phyloP scores from a whole-genome alignment of 2,113 vertebrate genomes.

The Ictalurus punctatus region DNA sequence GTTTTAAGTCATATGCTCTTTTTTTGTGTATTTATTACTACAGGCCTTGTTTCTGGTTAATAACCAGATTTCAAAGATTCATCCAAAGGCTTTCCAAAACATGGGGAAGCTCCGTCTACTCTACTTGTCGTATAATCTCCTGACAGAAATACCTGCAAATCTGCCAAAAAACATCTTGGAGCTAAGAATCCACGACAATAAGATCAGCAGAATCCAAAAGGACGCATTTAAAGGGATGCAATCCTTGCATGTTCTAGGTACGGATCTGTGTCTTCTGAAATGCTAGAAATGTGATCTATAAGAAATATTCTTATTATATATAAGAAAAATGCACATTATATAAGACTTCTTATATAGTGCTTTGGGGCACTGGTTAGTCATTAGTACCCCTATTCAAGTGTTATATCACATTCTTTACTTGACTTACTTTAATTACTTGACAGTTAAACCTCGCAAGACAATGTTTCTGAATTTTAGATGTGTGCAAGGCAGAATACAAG shows the following conservation, averaged over 20 bases:
- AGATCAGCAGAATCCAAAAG: slow-evolving; percentile 86
- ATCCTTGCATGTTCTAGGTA: slow-evolving; percentile 93
- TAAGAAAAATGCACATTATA: neutral
- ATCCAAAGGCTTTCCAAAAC: slow-evolving; percentile 89
- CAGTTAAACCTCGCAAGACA: too few species aligned
- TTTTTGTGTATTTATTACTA: slow-evolving; percentile 18
- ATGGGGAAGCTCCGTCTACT: slow-evolving; percentile 84
- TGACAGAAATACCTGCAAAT: slow-evolving; percentile 87
- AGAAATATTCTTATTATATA: neutral
- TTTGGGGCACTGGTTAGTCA: neutral
- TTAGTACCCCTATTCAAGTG: neutral
- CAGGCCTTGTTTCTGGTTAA: slow-evolving; percentile 94
- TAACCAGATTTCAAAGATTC: slow-evolving; percentile 91
- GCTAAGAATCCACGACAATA: slow-evolving; percentile 92
- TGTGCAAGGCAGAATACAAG: neutral
- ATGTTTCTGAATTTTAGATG: neutral
- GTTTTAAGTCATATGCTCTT: neutral
- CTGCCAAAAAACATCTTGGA: slow-evolving; percentile 87
- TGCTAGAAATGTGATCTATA: neutral
- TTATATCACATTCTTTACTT: neutral
- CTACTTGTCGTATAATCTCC: slow-evolving; percentile 90
- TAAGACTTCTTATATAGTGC: neutral
- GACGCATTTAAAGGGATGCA: slow-evolving; percentile 88
- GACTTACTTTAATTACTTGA: too few species aligned
- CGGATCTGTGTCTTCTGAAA: neutral